Evolutionary conservation across 1,140 invertebrate genomes (phyloP).

Genomic region (Pectinophora gossypiella): DNA sequence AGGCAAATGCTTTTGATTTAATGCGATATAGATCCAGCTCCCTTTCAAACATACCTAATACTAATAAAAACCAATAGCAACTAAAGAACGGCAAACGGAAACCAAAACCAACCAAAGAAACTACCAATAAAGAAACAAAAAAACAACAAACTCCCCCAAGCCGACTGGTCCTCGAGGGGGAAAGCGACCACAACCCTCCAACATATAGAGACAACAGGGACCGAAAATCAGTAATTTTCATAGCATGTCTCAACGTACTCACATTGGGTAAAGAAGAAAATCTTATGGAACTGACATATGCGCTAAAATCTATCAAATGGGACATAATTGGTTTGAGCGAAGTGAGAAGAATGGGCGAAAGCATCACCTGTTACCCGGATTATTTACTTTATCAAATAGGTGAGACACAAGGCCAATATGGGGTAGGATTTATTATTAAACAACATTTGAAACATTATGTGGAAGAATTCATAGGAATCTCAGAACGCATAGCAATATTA

Average conservation of each 20-base stretch:
- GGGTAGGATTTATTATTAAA: conserved; percentile 32
- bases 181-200: not conserved
- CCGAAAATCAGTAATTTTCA: not conserved
- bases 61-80: not conserved
- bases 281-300: conserved; percentile 11
- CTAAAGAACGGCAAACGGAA: not conserved
- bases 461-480: conserved; percentile 15
- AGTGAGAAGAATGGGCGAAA: conserved; percentile 28
- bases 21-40: no score
- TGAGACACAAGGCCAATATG: conserved; percentile 18
- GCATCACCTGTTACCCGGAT: conserved; percentile 15
- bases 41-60: no score
- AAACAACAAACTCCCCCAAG: conserved; percentile 12
- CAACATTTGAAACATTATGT: conserved; percentile 19
- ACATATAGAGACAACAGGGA: no score
- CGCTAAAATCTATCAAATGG: conserved; percentile 21
- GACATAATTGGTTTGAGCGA: conserved; percentile 30
- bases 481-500: conserved; percentile 17
- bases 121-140: conserved; percentile 9
- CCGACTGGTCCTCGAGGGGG: conserved; percentile 3
- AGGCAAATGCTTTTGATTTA: no score
- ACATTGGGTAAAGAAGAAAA: not conserved
- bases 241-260: not conserved
- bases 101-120: not conserved
- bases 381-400: conserved; percentile 29